Conservation (phyloP, 2,113 vertebrate genomes). For the Tinamus guttatus region DNA sequence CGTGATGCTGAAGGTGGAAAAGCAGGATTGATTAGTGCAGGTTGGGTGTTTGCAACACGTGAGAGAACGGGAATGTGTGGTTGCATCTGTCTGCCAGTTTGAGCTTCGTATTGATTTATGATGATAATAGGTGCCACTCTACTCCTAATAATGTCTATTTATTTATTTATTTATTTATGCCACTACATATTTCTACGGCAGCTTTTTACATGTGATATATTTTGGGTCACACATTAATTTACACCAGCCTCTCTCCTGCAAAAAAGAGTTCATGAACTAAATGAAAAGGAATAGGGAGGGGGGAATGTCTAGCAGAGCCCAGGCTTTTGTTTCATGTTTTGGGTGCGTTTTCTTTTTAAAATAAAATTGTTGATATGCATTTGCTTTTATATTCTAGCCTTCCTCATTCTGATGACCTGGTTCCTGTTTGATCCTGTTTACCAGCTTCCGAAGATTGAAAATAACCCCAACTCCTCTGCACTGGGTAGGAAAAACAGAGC, state of each 20-base stretch:
- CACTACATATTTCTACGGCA: slow-evolving; percentile 28
- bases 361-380: slow-evolving; percentile 50
- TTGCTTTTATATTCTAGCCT: slow-evolving; percentile 69
- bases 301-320: slow-evolving; percentile 43
- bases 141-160: not conserved
- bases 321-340: slow-evolving; percentile 67
- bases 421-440: slow-evolving; percentile 74
- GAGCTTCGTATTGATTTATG: slow-evolving; percentile 21
- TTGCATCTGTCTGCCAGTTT: not conserved
- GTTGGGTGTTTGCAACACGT: not conserved
- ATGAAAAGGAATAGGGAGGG: not conserved
- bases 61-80: not conserved
- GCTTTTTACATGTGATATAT: slow-evolving; percentile 19
- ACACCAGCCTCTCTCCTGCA: slow-evolving; percentile 62
- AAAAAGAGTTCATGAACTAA: slow-evolving; percentile 57
- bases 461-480: slow-evolving; percentile 44
- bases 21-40: not conserved
- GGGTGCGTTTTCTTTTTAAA: slow-evolving; percentile 50
- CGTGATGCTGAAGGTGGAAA: not conserved
- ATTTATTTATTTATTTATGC: not conserved
- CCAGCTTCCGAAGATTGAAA: slow-evolving; percentile 66
- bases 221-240: slow-evolving; percentile 69
- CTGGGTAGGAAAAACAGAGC: slow-evolving; percentile 70
- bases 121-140: not conserved
- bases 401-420: slow-evolving; percentile 65